Evolutionary conservation across 92 coral and sea anemone species (phyloP).

Genomic region (Palythoa heliodiscus): DNA sequence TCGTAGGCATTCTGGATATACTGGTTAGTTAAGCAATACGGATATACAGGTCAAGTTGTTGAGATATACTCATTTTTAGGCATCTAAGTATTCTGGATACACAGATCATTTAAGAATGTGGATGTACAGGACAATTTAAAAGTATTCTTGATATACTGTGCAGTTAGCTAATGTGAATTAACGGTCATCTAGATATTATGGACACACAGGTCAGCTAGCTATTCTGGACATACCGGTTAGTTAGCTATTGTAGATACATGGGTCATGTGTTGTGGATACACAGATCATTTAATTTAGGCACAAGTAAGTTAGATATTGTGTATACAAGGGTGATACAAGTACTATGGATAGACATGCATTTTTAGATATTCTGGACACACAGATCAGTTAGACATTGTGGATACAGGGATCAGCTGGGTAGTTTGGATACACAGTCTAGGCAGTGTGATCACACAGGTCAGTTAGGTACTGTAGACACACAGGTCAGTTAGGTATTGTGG

Average conservation of each 20-base stretch:
- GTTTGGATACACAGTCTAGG: neutral
- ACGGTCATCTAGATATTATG: no score
- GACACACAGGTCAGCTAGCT: neutral
- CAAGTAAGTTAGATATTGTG: neutral
- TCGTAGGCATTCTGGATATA: neutral
- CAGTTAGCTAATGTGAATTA: no score
- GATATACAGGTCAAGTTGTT: neutral
- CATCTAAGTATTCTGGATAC: neutral
- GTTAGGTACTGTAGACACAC: neutral
- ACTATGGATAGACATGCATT: neutral
- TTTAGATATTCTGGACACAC: neutral
- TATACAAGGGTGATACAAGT: neutral
- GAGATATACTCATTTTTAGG: neutral
- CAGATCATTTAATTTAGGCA: neutral
- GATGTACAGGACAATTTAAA: neutral
- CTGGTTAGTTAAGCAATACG: neutral
- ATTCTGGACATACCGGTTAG: neutral
- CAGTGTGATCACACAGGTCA: neutral
- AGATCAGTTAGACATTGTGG: neutral
- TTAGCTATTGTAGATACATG: neutral
- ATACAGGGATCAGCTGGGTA: neutral
- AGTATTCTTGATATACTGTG: neutral
- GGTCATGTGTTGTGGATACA: neutral
- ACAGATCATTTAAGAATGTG: neutral
- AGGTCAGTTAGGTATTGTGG: neutral